These are phyloP conservation scores for Ursus arctos DNA, from an alignment of 2,113 vertebrate genomes.

Conservation along the genomic window DNA sequence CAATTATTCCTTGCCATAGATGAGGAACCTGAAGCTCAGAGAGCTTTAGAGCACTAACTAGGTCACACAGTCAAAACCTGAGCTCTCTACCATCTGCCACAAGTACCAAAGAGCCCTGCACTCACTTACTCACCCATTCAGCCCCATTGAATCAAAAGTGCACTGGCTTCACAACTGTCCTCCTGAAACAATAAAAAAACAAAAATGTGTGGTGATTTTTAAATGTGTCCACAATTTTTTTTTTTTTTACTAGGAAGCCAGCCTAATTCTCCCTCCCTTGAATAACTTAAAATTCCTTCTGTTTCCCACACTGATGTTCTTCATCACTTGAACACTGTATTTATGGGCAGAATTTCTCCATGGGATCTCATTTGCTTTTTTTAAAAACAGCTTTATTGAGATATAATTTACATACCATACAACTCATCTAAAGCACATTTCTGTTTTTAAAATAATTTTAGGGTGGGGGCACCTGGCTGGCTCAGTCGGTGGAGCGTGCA, in stretches of 20 bases:
- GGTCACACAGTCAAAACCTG: background rate
- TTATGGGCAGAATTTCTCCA: slow-evolving; percentile 37
- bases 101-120: background rate
- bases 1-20: slow-evolving; percentile 30
- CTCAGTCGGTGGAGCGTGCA: background rate
- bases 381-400: background rate
- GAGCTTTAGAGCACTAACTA: background rate
- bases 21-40: background rate
- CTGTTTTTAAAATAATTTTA: slow-evolving; percentile 36
- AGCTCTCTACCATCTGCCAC: background rate
- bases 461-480: background rate
- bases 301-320: background rate
- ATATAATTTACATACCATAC: background rate
- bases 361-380: background rate
- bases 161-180: slow-evolving; percentile 30
- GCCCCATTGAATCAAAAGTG: background rate
- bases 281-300: slow-evolving; percentile 15
- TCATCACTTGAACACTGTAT: background rate
- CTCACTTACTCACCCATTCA: slow-evolving; percentile 38
- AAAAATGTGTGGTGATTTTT: background rate
- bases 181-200: slow-evolving; percentile 57
- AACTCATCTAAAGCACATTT: background rate
- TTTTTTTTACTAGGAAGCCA: background rate
- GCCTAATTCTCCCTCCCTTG: background rate
- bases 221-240: background rate